Conservation (phyloP, 2,888 invertebrate species). For the Volucella inanis region DNA sequence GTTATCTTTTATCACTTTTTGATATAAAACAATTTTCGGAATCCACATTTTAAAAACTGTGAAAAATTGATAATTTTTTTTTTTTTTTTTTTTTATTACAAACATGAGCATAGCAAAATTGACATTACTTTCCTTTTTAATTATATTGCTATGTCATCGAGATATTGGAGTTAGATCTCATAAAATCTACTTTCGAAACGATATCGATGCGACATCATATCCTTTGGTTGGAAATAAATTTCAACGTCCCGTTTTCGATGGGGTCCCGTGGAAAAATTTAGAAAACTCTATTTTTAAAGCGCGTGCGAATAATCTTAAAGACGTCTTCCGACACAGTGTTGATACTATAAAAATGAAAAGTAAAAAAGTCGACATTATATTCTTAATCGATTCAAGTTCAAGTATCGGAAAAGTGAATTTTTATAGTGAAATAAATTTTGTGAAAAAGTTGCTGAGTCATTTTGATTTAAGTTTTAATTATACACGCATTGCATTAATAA, state of each 20-base stretch:
- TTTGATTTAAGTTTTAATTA: slow-evolving; percentile 87
- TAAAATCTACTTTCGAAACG: slow-evolving; percentile 51
- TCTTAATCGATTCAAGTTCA: slow-evolving; percentile 88
- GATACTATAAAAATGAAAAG: slow-evolving; percentile 83
- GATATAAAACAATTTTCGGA: slow-evolving; percentile 11
- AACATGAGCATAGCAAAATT: slow-evolving; percentile 40
- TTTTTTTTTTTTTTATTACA: too few relatives aligned
- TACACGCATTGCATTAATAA: slow-evolving; percentile 87
- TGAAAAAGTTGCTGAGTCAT: slow-evolving; percentile 86
- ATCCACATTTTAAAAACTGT: slow-evolving; percentile 1
- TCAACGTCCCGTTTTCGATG: slow-evolving; percentile 65
- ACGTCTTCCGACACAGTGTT: slow-evolving; percentile 84
- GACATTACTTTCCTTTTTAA: slow-evolving; percentile 11
- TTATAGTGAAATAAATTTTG: slow-evolving; percentile 87
- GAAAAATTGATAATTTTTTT: slow-evolving; percentile 11
- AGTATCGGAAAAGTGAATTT: slow-evolving; percentile 88
- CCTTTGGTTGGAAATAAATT: slow-evolving; percentile 69
- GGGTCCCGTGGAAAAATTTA: slow-evolving; percentile 53
- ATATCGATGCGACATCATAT: slow-evolving; percentile 65
- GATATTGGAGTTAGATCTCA: neutral
- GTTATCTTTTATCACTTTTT: slow-evolving; percentile 47
- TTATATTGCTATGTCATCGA: slow-evolving; percentile 16
- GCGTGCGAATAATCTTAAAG: slow-evolving; percentile 49
- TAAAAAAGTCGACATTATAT: slow-evolving; percentile 85
- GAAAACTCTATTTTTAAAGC: slow-evolving; percentile 64